Evolutionary conservation across 1,140 invertebrate genomes (phyloP), one percentile per base, ranked within the genome.

Genomic region (Aphidius ervi): DNA sequence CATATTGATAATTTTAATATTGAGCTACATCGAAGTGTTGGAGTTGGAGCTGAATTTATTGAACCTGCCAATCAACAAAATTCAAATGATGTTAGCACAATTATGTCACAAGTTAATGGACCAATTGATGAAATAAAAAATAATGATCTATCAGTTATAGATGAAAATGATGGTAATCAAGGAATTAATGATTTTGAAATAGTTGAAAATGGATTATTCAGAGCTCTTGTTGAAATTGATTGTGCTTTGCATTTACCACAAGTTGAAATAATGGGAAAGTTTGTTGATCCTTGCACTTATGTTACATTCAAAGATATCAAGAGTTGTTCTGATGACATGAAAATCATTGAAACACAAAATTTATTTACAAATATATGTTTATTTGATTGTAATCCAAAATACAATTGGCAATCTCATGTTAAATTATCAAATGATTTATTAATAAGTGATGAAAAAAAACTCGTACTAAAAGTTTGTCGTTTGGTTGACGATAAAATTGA

Each of bases 401-500:
- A 85, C 83, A 76, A 82, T 56, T 82, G 80, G 76, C 78, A 74
- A 65, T 82, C 81, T 66, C 81, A 83, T 48, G 80, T 82, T 23
- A 68, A 69, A 62, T 69, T 85, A n/a, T 73, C 80, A 4, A 65
- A 68, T 45, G 83, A 86, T 57, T 76, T 84, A 54, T 65, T 86
- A 39, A 79, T 68, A 63, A 83, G 84, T 83, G 75, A 78, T 61
- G 75, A 84, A 58, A 84, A 83, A 66, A 78, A 80, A 42, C 74
- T 87, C 10, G 82, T 86, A 39, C 67, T 87, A 49, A 86, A 85
- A 75, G 74, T 87, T 3, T 86, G 85, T 85, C 78, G 82, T 56
- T 63, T 80, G 50, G 78, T 80, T 3, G 82, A 83, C 55, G 74
- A 83, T 41, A 70, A 82, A 37, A 64, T 73, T 41, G 69, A 78